Conservation (phyloP, 1,140 invertebrate species). For the Pachypsylla venusta region DNA sequence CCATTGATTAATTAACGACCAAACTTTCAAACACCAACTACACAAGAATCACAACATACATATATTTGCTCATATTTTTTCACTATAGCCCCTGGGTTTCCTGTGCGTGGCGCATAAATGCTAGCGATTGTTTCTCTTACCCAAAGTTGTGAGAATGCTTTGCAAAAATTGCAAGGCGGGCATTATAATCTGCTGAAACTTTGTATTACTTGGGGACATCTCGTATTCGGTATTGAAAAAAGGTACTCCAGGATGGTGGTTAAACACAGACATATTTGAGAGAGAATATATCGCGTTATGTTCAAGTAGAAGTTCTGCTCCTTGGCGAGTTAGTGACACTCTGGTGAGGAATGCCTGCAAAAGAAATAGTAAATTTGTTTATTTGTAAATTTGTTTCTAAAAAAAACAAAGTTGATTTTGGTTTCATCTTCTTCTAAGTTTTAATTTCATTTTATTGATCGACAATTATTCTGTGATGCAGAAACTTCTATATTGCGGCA, state of each 20-base stretch:
- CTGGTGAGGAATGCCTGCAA: slow-evolving; percentile 50
- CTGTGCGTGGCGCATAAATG: no score
- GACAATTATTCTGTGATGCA: no score
- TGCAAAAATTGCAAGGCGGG: slow-evolving; percentile 35
- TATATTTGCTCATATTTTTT: no score
- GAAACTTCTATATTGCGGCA: no score
- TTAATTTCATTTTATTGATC: no score
- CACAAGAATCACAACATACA: no score
- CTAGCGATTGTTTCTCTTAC: no score
- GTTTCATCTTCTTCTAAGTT: no score
- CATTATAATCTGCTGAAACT: slow-evolving; percentile 36
- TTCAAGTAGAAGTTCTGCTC: slow-evolving; percentile 58
- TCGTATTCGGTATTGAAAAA: slow-evolving; percentile 16
- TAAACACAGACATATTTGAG: slow-evolving; percentile 59
- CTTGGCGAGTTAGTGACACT: slow-evolving; percentile 49
- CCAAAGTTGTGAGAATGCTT: neutral
- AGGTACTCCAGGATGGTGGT: slow-evolving; percentile 54
- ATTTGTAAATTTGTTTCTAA: neutral
- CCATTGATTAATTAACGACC: no score
- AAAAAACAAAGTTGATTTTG: neutral
- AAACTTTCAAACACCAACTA: no score
- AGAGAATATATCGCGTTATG: slow-evolving; percentile 56
- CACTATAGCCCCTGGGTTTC: no score
- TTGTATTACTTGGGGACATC: slow-evolving; percentile 38
- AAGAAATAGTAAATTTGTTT: slow-evolving; percentile 1